These are phyloP conservation scores for Frieseomelitta varia DNA, from an alignment of 1,140 invertebrate species.

Conservation along the genomic window DNA sequence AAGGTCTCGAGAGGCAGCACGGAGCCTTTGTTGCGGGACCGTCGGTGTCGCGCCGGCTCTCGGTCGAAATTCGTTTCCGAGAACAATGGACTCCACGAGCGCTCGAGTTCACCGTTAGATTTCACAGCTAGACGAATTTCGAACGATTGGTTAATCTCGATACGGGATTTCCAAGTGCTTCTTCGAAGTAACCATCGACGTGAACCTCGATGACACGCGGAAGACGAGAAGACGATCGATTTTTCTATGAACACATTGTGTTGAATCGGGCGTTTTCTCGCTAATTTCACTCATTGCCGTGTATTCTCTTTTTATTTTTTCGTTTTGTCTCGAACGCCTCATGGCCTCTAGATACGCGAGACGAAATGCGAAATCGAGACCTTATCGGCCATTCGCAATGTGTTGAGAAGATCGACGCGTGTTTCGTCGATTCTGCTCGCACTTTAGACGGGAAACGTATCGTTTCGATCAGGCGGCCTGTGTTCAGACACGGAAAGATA, in stretches of 20 bases:
- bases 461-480: neutral
- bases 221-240: no score
- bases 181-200: neutral
- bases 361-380: neutral
- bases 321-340: no score
- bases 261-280: no score
- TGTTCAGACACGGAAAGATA: neutral
- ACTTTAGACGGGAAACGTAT: neutral
- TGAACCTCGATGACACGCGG: no score
- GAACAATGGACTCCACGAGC: neutral
- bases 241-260: no score
- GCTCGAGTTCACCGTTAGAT: neutral
- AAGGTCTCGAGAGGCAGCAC: neutral
- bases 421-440: neutral
- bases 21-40: neutral
- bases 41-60: neutral
- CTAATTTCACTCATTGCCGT: no score
- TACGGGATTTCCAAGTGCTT: neutral
- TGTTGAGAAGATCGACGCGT: neutral
- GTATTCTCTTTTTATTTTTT: no score
- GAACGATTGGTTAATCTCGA: neutral
- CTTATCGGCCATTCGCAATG: neutral
- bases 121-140: neutral
- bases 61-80: constrained; percentile 1
- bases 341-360: no score